Percentiles rank a stretch among this genome's conserved stretches.
phyloP scores from a whole-genome alignment of 2,888 invertebrate genomes.

The Campoletis raptor region DNA sequence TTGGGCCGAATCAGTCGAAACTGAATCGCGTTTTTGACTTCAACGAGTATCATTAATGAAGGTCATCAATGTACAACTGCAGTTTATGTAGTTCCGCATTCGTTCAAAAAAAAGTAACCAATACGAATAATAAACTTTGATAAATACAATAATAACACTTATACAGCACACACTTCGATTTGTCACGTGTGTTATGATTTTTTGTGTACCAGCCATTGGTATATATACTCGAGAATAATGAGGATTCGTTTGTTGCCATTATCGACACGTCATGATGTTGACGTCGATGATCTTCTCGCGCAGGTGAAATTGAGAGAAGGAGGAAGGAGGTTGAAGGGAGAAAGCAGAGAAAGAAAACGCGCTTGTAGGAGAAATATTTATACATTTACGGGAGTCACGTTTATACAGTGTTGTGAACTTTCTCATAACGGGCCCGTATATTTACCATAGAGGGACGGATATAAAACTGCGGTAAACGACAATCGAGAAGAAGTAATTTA shows the following conservation, averaged over 20 bases:
- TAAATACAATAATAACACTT: neutral
- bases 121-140: neutral
- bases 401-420: slow-evolving; percentile 30
- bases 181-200: neutral
- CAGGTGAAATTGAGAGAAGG: neutral
- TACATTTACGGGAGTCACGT: slow-evolving; percentile 37
- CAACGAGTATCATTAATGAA: no score
- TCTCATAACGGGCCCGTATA: slow-evolving; percentile 42
- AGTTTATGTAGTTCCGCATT: neutral
- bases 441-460: slow-evolving; percentile 12
- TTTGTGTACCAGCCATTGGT: neutral
- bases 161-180: neutral
- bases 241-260: neutral
- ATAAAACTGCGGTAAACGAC: slow-evolving; percentile 34
- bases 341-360: neutral
- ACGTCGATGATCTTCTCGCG: slow-evolving; percentile 1
- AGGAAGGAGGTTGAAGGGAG: neutral
- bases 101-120: neutral
- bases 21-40: no score
- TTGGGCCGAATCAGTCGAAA: no score
- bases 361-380: slow-evolving; percentile 46
- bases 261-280: slow-evolving; percentile 19
- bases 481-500: slow-evolving; percentile 24
- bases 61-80: no score
- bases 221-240: neutral